phyloP scores from a whole-genome alignment of 2,797 vertebrate genomes.

The Thunnus albacares region DNA sequence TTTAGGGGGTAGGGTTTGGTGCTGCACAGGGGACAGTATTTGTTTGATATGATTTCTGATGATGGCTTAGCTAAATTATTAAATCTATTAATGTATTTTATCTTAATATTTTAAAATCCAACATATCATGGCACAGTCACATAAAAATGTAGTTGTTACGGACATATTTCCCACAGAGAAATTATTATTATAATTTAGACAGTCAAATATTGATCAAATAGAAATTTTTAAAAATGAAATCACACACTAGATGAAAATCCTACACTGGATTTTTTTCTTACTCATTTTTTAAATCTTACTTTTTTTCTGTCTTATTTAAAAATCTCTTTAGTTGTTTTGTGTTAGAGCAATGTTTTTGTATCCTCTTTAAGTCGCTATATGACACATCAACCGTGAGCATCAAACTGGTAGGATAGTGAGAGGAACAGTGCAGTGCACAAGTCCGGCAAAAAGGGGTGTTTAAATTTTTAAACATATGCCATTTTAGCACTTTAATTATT shows the following conservation, averaged over 20 bases:
- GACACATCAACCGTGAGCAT: constrained; percentile 31
- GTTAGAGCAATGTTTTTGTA: constrained; percentile 4
- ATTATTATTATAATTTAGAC: neutral
- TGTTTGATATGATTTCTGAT: constrained; percentile 47
- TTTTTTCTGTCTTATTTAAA: neutral
- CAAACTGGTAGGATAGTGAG: constrained; percentile 28
- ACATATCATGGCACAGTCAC: neutral
- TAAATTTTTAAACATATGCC: constrained; percentile 83
- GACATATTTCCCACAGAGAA: constrained; percentile 7
- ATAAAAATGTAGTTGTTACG: neutral
- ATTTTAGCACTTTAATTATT: constrained; percentile 86
- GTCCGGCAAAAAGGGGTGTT: constrained; percentile 58
- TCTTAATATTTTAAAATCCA: constrained; percentile 45
- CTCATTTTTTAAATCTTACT: neutral
- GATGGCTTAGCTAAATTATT: constrained; percentile 46
- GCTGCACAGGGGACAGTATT: constrained; percentile 4
- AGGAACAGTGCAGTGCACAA: constrained; percentile 52
- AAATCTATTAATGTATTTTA: constrained; percentile 18
- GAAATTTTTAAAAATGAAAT: neutral
- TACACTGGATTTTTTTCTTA: neutral
- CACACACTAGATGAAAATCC: neutral
- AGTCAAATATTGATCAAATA: constrained; percentile 5
- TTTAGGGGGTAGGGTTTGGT: constrained; percentile 5
- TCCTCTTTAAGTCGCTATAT: constrained; percentile 17
- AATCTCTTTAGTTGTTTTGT: neutral